A percentile compares a stretch with the other conserved stretches of the same genome.
Evolutionary conservation across 23 tunicate genomes (phyloP).

Genomic region (Halocynthia roretzi): DNA sequence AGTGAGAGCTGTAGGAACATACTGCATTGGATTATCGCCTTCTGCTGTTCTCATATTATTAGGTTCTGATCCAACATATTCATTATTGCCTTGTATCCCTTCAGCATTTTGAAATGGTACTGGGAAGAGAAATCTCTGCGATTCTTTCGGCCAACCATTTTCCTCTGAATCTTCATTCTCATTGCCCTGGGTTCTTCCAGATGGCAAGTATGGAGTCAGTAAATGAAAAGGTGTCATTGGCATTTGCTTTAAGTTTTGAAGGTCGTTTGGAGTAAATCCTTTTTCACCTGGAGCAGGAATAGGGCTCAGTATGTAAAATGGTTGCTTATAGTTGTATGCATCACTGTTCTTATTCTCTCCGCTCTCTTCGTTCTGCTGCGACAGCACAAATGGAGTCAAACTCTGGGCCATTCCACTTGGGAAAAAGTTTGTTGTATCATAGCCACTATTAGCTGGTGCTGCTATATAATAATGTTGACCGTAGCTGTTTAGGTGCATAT

Average conservation of each 20-base stretch:
- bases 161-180: constrained; percentile 9
- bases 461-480: constrained; percentile 64
- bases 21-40: constrained; percentile 17
- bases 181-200: constrained; percentile 17
- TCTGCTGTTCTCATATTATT: constrained; percentile 2
- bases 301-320: constrained; percentile 41
- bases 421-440: constrained; percentile 28
- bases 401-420: constrained; percentile 23
- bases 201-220: constrained; percentile 59
- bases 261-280: constrained; percentile 49
- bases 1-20: constrained; percentile 50
- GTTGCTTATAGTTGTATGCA: constrained; percentile 13
- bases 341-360: constrained; percentile 11
- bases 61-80: not conserved
- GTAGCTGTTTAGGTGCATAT: not conserved
- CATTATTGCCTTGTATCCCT: not conserved
- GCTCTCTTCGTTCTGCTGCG: not conserved
- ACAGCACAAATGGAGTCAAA: constrained; percentile 15
- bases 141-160: constrained; percentile 25
- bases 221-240: constrained; percentile 79
- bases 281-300: constrained; percentile 51
- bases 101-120: constrained; percentile 32
- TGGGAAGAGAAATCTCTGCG: constrained; percentile 62
- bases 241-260: constrained; percentile 55
- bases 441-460: constrained; percentile 16